Evolutionary conservation across 2,888 invertebrate species (phyloP).

Genomic region (Sphaerolaimus hirsutus): DNA sequence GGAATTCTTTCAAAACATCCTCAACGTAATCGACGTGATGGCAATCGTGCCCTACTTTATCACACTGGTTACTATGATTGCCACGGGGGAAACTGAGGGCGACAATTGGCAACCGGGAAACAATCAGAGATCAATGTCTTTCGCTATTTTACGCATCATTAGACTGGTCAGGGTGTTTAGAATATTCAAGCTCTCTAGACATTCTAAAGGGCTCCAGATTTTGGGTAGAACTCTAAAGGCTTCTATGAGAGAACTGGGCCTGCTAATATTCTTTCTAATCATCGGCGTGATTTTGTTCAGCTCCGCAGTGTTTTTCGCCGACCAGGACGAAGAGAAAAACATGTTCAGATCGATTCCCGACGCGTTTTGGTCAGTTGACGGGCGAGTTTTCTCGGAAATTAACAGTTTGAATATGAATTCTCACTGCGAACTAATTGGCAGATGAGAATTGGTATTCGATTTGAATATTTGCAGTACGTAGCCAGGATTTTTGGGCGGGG

Average conservation of each 20-base stretch:
- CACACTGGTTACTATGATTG: slow-evolving; percentile 5
- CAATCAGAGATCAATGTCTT: no score
- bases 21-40: slow-evolving; percentile 7
- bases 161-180: slow-evolving; percentile 96
- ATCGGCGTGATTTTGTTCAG: slow-evolving; percentile 89
- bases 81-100: slow-evolving; percentile 58
- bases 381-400: no score
- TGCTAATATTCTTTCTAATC: slow-evolving; percentile 98
- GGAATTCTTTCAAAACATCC: slow-evolving; percentile 41
- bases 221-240: slow-evolving; percentile 87
- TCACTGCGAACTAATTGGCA: no score
- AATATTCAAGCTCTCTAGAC: slow-evolving; percentile 96
- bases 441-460: no score
- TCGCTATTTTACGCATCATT: slow-evolving; percentile 93
- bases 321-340: slow-evolving; percentile 64
- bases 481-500: no score
- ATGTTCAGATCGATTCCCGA: slow-evolving; percentile 85
- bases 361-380: slow-evolving; percentile 75
- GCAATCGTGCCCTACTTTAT: slow-evolving; percentile 8
- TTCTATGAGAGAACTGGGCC: slow-evolving; percentile 94
- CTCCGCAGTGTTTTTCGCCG: slow-evolving; percentile 81
- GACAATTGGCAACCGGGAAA: no score
- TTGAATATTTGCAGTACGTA: no score
- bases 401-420: no score
- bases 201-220: slow-evolving; percentile 97